Conservation (phyloP, 2,888 invertebrate genomes). For the Penaeus monodon region DNA sequence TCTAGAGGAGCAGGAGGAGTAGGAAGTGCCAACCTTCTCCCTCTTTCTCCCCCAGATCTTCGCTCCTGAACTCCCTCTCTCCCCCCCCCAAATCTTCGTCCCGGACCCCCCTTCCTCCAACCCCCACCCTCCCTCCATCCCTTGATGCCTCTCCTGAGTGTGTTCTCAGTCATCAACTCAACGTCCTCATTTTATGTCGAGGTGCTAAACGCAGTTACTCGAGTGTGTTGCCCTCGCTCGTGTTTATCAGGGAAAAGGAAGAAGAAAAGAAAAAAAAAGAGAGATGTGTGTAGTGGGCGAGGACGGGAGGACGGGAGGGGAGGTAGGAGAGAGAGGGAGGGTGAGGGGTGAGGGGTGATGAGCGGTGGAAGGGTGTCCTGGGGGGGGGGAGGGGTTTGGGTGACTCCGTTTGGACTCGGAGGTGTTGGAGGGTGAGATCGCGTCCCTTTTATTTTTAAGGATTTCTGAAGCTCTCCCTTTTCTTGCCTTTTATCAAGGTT, state of each 20-base stretch:
- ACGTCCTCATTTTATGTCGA: conserved; percentile 42
- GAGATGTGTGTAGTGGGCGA: neutral
- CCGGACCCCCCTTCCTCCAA: neutral
- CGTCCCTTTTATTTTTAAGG: no score
- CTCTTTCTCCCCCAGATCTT: conserved; percentile 9
- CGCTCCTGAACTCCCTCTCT: neutral
- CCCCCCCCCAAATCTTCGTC: neutral
- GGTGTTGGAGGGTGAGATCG: neutral
- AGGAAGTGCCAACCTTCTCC: neutral
- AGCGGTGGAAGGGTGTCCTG: neutral
- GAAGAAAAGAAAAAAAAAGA: neutral
- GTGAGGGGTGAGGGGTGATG: neutral
- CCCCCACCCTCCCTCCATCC: neutral
- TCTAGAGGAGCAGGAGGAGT: neutral
- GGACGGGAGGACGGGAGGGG: neutral
- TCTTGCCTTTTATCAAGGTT: no score
- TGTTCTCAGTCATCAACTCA: conserved; percentile 48
- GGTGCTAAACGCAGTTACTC: conserved; percentile 42
- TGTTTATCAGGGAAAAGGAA: neutral
- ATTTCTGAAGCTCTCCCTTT: no score
- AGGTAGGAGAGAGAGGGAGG: neutral
- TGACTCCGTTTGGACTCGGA: neutral
- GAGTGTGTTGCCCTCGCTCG: conserved; percentile 11
- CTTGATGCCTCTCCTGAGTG: conserved; percentile 45
- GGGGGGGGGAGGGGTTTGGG: neutral